These are phyloP conservation scores for Pycnonotus jocosus DNA, from an alignment of 2,113 vertebrate genomes.

Conservation along the genomic window DNA sequence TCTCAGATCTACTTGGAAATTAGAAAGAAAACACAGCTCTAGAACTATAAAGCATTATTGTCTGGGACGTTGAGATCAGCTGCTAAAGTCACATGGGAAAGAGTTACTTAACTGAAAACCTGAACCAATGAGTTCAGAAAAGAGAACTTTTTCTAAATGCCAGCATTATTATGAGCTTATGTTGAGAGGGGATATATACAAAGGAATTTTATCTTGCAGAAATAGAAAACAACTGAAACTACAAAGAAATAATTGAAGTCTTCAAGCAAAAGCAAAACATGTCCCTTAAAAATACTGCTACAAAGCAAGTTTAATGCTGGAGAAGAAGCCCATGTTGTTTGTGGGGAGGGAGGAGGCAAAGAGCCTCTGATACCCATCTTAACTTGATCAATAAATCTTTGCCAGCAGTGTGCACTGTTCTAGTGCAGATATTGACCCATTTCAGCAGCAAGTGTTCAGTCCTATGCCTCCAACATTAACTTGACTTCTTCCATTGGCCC, in stretches of 20 bases:
- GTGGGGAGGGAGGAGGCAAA: rapidly evolving
- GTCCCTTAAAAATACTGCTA: background rate
- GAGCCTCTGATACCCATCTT: background rate
- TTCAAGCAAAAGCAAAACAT: background rate
- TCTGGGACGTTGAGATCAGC: background rate
- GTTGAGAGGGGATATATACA: background rate
- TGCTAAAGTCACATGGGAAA: background rate
- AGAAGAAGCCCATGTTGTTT: background rate
- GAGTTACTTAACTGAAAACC: background rate
- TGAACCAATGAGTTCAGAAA: background rate
- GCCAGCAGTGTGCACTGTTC: background rate
- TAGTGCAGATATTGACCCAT: background rate
- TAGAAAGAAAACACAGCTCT: background rate
- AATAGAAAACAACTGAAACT: background rate
- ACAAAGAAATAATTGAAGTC: background rate
- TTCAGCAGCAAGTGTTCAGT: background rate
- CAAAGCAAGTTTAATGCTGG: background rate
- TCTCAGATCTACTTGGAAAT: background rate
- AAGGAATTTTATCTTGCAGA: background rate
- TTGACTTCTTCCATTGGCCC: background rate
- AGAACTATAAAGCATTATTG: background rate
- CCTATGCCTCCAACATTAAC: background rate
- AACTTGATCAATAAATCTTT: background rate
- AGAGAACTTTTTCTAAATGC: background rate
- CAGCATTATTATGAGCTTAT: constrained; percentile 11